These are phyloP conservation scores for Scophthalmus maximus DNA, from an alignment of 2,113 vertebrate species.

Conservation along the genomic window DNA sequence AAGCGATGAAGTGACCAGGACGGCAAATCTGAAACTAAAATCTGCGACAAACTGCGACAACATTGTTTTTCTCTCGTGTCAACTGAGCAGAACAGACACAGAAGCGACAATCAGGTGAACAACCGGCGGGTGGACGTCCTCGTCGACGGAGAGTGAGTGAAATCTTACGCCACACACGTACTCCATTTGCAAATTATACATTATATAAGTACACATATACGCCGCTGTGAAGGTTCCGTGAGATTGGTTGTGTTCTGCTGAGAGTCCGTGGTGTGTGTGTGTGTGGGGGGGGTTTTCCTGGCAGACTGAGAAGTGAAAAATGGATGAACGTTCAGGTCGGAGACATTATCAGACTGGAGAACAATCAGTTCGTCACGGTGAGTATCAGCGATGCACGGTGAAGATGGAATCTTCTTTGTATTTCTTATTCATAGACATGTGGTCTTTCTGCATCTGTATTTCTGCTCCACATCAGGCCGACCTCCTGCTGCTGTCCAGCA, in stretches of 20 bases:
- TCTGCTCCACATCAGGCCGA: constrained; percentile 88
- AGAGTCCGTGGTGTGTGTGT: neutral
- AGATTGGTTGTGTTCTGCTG: no score
- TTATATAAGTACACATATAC: no score
- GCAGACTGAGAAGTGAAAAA: constrained; percentile 88
- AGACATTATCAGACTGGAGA: constrained; percentile 93
- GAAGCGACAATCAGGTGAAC: constrained; percentile 92
- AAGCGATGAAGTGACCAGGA: neutral
- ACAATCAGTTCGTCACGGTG: constrained; percentile 92
- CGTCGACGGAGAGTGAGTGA: constrained; percentile 88
- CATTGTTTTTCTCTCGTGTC: neutral
- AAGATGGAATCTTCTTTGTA: neutral
- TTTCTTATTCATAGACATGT: no score
- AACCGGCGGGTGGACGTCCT: constrained; percentile 89
- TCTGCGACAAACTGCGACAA: no score
- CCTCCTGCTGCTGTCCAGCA: constrained; percentile 92
- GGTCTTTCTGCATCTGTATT: neutral
- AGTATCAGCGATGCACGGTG: constrained; percentile 50
- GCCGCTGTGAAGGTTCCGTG: no score
- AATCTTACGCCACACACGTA: neutral
- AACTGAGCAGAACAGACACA: constrained; percentile 88
- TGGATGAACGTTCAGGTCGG: constrained; percentile 97
- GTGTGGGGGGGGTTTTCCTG: no score
- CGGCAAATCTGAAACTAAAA: neutral
- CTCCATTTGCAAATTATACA: neutral